Conservation (phyloP, 2,797 vertebrate species). For the Eulemur albifrons region DNA sequence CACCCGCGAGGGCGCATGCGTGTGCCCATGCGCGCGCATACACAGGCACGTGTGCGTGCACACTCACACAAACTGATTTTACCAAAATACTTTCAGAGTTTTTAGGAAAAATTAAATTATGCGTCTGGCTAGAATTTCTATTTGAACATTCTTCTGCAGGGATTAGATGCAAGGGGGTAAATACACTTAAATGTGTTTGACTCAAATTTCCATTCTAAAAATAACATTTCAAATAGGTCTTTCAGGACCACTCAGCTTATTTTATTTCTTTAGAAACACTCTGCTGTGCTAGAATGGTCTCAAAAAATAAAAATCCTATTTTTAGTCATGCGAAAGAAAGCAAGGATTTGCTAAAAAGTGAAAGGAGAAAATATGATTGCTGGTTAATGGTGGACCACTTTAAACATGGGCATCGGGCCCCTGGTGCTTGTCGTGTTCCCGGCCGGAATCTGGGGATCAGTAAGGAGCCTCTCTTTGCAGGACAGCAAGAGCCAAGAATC, state of each 20-base stretch:
- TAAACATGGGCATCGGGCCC: neutral
- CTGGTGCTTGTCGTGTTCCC: conserved; percentile 34
- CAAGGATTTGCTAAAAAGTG: conserved; percentile 1
- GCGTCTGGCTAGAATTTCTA: conserved; percentile 41
- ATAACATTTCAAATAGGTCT: conserved; percentile 46
- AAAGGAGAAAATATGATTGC: neutral
- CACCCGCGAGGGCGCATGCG: rapidly evolving
- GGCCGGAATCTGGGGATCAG: conserved; percentile 43
- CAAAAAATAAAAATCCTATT: neutral
- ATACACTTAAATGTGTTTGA: conserved; percentile 39
- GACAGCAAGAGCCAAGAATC: conserved; percentile 72
- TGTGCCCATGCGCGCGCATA: neutral
- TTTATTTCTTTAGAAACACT: conserved; percentile 45
- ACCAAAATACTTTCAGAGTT: conserved; percentile 29
- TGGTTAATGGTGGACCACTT: neutral
- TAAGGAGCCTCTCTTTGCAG: conserved; percentile 56
- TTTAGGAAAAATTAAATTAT: conserved; percentile 64
- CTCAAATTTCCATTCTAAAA: conserved; percentile 62
- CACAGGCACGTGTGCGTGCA: neutral
- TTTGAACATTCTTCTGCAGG: conserved; percentile 38
- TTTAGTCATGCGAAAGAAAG: conserved; percentile 24
- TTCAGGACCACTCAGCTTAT: conserved; percentile 38
- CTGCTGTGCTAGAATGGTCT: neutral
- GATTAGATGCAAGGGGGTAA: conserved; percentile 38
- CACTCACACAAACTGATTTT: neutral